Percentiles rank a stretch among this genome's conserved stretches.
phyloP scores from a whole-genome alignment of 2,113 vertebrate genomes.

The Erythrocercus mccallii region DNA sequence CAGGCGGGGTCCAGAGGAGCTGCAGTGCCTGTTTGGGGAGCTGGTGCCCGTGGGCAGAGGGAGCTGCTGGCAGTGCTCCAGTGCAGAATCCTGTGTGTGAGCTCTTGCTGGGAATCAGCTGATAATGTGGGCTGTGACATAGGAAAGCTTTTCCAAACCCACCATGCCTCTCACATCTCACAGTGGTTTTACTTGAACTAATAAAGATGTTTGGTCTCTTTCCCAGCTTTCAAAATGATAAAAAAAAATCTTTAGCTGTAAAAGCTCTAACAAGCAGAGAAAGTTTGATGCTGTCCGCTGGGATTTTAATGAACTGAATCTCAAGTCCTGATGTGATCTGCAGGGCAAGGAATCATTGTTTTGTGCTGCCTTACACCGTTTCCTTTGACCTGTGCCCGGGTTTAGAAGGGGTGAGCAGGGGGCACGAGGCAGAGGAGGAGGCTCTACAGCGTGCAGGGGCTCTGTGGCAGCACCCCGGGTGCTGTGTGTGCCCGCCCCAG shows the following conservation, averaged over 20 bases:
- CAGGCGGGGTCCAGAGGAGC: accelerated
- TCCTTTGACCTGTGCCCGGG: background rate
- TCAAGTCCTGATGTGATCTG: background rate
- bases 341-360: accelerated
- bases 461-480: background rate
- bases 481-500: conserved; percentile 54
- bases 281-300: background rate
- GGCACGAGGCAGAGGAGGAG: background rate
- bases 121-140: background rate
- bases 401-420: background rate
- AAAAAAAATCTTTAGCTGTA: background rate
- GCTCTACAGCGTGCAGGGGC: background rate
- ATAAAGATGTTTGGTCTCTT: background rate
- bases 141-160: background rate
- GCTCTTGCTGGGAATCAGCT: background rate
- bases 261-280: background rate
- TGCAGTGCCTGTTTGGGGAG: accelerated
- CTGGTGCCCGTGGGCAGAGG: background rate
- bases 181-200: background rate
- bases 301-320: background rate
- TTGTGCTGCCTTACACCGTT: background rate
- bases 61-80: background rate
- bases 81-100: background rate
- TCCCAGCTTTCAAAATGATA: background rate
- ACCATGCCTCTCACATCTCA: accelerated